Evolutionary conservation across 1,140 invertebrate genomes (phyloP).

Genomic region (Papilio glaucus): DNA sequence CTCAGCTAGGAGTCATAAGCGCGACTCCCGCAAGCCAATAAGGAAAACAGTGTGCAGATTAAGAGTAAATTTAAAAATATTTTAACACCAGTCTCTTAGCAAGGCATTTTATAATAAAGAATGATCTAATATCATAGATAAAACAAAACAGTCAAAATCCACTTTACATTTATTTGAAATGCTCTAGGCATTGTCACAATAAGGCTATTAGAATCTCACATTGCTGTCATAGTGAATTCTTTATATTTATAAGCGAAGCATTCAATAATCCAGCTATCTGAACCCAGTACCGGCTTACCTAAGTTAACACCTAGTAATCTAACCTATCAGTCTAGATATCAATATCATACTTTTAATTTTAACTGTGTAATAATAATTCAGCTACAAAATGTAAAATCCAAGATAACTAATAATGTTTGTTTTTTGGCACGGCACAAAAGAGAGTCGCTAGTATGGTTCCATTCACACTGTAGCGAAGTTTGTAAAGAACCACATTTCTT

Average conservation of each 20-base stretch:
- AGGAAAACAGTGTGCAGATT: not conserved
- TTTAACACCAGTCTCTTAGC: too few relatives aligned
- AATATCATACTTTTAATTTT: not conserved
- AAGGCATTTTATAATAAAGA: too few relatives aligned
- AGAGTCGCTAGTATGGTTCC: not conserved
- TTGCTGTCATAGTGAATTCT: too few relatives aligned
- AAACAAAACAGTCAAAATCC: too few relatives aligned
- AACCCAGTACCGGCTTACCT: too few relatives aligned
- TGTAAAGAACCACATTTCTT: not conserved
- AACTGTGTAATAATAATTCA: not conserved
- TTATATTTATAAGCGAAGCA: too few relatives aligned
- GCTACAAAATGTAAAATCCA: not conserved
- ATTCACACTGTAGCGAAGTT: not conserved
- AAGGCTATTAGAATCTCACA: too few relatives aligned
- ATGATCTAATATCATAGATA: too few relatives aligned
- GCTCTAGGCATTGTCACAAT: too few relatives aligned
- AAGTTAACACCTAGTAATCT: too few relatives aligned
- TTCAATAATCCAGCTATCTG: too few relatives aligned
- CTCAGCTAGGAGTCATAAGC: not conserved
- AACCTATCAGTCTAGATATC: not conserved
- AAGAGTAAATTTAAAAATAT: not conserved
- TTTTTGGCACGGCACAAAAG: not conserved
- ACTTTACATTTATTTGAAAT: too few relatives aligned
- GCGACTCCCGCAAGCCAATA: not conserved
- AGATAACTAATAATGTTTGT: not conserved